A percentile compares a stretch with the other conserved stretches of the same genome.
Evolutionary conservation across 2,888 invertebrate genomes (phyloP).

Genomic region (Patella caerulea): DNA sequence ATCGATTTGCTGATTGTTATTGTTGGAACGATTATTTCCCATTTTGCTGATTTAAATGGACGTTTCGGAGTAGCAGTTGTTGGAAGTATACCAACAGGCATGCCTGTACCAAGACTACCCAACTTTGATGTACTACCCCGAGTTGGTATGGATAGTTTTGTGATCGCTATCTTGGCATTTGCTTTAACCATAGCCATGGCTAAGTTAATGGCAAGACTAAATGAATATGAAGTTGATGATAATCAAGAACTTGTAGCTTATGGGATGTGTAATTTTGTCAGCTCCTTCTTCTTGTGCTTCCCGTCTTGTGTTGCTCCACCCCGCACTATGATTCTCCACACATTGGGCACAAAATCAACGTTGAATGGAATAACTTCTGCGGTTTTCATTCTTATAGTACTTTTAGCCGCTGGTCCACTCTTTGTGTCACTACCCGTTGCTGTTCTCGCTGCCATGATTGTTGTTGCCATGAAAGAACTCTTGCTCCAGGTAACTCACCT

Average conservation of each 20-base stretch:
- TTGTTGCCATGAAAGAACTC: conserved; percentile 70
- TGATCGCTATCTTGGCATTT: conserved; percentile 53
- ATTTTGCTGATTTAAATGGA: conserved; percentile 47
- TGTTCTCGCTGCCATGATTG: conserved; percentile 72
- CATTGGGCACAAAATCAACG: conserved; percentile 58
- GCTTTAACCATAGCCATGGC: conserved; percentile 61
- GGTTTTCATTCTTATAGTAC: conserved; percentile 57
- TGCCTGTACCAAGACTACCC: conserved; percentile 52
- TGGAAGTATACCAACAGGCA: conserved; percentile 55
- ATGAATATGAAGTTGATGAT: conserved; percentile 64
- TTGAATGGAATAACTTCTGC: conserved; percentile 51
- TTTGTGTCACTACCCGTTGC: conserved; percentile 60
- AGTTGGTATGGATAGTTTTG: conserved; percentile 43
- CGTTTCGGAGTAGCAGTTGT: conserved; percentile 44
- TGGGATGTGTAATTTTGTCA: conserved; percentile 63
- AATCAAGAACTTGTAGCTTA: conserved; percentile 71
- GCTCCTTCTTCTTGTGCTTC: conserved; percentile 70
- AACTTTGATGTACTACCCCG: conserved; percentile 30
- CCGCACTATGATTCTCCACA: conserved; percentile 54
- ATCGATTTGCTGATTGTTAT: conserved; percentile 63
- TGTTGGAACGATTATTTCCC: conserved; percentile 51
- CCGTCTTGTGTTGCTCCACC: conserved; percentile 67
- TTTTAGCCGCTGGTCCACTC: conserved; percentile 57
- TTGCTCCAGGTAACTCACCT: conserved; percentile 80
- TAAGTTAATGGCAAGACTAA: conserved; percentile 65